Evolutionary conservation across 1,140 invertebrate genomes (phyloP).

Genomic region (Drosophila kepulauana): DNA sequence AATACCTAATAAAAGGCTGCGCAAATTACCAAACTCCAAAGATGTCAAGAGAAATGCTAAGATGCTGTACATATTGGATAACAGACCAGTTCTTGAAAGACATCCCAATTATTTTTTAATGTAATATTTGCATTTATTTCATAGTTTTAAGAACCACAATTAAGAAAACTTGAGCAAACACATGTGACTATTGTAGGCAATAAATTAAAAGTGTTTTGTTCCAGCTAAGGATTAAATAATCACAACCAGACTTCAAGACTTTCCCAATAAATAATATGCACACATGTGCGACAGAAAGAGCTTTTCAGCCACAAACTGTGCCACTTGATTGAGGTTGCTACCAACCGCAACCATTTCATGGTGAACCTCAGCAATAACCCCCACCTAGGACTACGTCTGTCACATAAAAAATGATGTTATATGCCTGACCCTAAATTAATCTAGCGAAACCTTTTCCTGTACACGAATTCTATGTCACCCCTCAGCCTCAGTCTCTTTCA

Average conservation of each 20-base stretch:
- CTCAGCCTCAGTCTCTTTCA: not conserved
- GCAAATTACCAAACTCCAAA: not conserved
- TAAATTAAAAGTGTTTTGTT: constrained; percentile 64
- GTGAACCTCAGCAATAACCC: constrained; percentile 9
- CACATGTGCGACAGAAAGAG: constrained; percentile 56
- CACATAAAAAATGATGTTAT: constrained; percentile 80
- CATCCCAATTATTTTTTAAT: not conserved
- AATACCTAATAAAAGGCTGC: not conserved
- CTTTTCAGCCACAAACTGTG: constrained; percentile 36
- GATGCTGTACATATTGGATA: constrained; percentile 21
- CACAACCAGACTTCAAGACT: constrained; percentile 46
- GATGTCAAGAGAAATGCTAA: constrained; percentile 1
- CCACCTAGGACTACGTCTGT: constrained; percentile 23
- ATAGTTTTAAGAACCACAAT: constrained; percentile 60
- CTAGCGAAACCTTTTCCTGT: constrained; percentile 77
- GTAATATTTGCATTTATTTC: constrained; percentile 17
- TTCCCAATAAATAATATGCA: constrained; percentile 67
- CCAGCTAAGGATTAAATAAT: constrained; percentile 53
- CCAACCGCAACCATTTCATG: constrained; percentile 8
- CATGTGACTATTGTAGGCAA: constrained; percentile 56
- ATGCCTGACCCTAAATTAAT: constrained; percentile 84
- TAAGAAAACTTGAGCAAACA: constrained; percentile 58
- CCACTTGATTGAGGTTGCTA: constrained; percentile 65
- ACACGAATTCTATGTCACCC: constrained; percentile 37
- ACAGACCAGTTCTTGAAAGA: not conserved